Evolutionary conservation across 2,113 vertebrate genomes (phyloP), one percentile per base, ranked within the genome.

Genomic region (Dendropsophus ebraccatus): DNA sequence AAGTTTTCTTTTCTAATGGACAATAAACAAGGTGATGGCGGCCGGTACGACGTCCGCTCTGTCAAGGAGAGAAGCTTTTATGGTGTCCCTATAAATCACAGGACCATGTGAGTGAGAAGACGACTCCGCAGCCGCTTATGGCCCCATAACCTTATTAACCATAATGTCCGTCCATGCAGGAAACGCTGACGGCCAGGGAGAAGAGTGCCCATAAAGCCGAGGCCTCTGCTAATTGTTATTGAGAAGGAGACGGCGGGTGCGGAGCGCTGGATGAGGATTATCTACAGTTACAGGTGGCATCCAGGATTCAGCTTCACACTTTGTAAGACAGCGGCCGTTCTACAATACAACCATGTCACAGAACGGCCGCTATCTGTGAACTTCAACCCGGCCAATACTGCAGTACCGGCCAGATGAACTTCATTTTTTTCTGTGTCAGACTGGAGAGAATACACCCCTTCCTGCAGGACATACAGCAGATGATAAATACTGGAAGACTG

Each of bases 171-270:
- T 1, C 35, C 76, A 25, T 23, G 21, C 17, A 10, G 13, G 32
- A 52, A 60, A 23, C 41, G 52, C 30, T 37, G 52, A 37, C 32
- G 30, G 76, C 32, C 41, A 37, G 23, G 21, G 35, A 52, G 47
- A 52, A 79, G 21, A 84, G 28, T 30, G 54, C 13, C 45, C 73
- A 65, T 84, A 76, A 76, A 84, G 14, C 2, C 17, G 25, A 50
- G 13, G 30, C 72, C n/a, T 65, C 47, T 75, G 69, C 70, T 84
- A 77, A 75, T 84, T 67, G 54, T 77, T 77, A 84, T 77, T 65
- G 25, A 65, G 72, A 67, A 49, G 30, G n/a, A 65, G 62, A 30
- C 8, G 49, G 37, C 83, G 65, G 73, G 72, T 62, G 82, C 70
- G 41, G 32, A 35, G 56, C 56, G 14, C 28, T 28, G 9, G 4